These are phyloP conservation scores for Laticauda colubrina DNA, from an alignment of 2,113 vertebrate species.

Conservation along the genomic window DNA sequence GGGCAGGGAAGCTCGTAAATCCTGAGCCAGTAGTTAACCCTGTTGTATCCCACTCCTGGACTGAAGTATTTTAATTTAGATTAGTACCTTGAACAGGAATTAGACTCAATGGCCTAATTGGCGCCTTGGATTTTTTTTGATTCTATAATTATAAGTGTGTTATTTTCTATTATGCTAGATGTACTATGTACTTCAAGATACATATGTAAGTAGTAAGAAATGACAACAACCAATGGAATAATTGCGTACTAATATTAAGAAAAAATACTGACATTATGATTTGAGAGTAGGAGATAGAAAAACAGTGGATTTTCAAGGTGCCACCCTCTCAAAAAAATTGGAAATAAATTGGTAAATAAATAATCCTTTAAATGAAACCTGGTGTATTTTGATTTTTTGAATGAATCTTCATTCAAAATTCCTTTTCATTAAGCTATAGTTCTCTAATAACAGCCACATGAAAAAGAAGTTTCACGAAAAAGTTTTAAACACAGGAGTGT, in stretches of 20 bases:
- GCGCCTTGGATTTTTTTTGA: neutral
- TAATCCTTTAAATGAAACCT: neutral
- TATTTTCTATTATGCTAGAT: neutral
- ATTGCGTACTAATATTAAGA: neutral
- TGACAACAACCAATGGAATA: neutral
- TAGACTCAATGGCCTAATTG: neutral
- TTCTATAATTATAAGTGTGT: neutral
- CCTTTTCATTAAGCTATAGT: neutral
- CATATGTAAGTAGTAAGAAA: neutral
- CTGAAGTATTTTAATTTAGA: neutral
- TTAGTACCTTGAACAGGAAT: neutral
- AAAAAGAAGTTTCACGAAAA: neutral
- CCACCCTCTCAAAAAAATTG: neutral
- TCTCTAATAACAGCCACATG: neutral
- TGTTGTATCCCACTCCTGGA: no score
- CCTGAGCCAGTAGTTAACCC: no score
- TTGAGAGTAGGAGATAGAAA: neutral
- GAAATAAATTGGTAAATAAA: neutral
- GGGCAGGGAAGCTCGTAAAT: no score
- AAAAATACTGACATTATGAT: neutral
- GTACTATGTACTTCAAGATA: neutral
- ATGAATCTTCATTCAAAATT: neutral
- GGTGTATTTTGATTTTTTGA: neutral
- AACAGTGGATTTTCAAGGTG: neutral
- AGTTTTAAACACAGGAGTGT: neutral